Conservation (phyloP, 2,113 vertebrate species). For the Leptobrachium ailaonicum region DNA sequence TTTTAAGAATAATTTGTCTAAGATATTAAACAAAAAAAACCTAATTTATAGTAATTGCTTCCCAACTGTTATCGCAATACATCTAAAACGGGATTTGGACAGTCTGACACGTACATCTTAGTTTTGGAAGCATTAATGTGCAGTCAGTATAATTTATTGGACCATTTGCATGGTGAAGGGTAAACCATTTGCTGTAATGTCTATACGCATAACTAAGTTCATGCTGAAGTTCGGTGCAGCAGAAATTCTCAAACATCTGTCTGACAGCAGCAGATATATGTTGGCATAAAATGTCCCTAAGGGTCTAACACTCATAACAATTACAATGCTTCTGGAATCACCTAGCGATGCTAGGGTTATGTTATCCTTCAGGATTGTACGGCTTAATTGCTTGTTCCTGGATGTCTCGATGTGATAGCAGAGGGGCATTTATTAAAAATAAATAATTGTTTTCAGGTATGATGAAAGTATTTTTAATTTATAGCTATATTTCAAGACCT, state of each 20-base stretch:
- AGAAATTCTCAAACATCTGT: slow-evolving; percentile 22
- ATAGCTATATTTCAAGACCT: too few relatives aligned
- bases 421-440: slow-evolving; percentile 17
- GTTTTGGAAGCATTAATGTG: slow-evolving; percentile 46
- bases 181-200: slow-evolving; percentile 36
- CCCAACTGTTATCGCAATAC: slow-evolving; percentile 21
- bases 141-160: slow-evolving; percentile 42
- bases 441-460: not conserved
- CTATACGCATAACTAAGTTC: slow-evolving; percentile 27
- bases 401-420: slow-evolving; percentile 1
- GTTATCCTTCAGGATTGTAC: slow-evolving; percentile 7
- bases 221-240: slow-evolving; percentile 19
- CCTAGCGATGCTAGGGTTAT: slow-evolving; percentile 7
- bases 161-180: slow-evolving; percentile 28
- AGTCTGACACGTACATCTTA: slow-evolving; percentile 38
- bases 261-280: slow-evolving; percentile 27
- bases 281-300: slow-evolving; percentile 34
- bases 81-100: slow-evolving; percentile 29
- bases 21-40: slow-evolving; percentile 42
- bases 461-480: too few relatives aligned
- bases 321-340: slow-evolving; percentile 12
- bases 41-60: slow-evolving; percentile 32
- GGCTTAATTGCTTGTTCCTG: slow-evolving; percentile 11
- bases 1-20: slow-evolving; percentile 25
- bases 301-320: slow-evolving; percentile 31